Conservation (phyloP, 92 coral and sea anemone species). For the Meandrina meandrites region DNA sequence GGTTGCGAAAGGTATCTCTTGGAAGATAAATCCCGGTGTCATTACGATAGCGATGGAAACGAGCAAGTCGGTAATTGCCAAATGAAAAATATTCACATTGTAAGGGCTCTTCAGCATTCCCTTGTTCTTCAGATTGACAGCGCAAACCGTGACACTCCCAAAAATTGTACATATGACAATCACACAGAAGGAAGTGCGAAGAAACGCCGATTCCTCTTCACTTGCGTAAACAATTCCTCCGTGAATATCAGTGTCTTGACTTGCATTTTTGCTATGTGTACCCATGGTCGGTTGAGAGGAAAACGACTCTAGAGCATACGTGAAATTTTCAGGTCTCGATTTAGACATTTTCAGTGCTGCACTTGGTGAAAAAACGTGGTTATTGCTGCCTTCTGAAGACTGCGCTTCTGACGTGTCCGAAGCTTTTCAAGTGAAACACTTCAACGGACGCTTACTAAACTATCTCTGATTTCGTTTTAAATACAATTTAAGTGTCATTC, state of each 20-base stretch:
- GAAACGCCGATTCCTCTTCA: constrained; percentile 9
- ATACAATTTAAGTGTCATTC: background rate
- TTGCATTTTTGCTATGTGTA: background rate
- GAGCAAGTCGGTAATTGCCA: constrained; percentile 58
- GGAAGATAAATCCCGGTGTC: constrained; percentile 68
- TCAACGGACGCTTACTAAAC: background rate
- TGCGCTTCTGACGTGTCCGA: background rate
- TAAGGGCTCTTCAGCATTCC: constrained; percentile 58
- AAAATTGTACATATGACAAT: constrained; percentile 40
- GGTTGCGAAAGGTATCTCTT: constrained; percentile 27
- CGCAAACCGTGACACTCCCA: constrained; percentile 57
- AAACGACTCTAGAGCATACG: background rate
- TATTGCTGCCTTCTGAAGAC: background rate
- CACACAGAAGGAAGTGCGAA: constrained; percentile 36
- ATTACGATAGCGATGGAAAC: constrained; percentile 44
- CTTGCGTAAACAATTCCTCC: background rate
- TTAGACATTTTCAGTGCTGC: constrained; percentile 20
- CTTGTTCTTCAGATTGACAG: constrained; percentile 50
- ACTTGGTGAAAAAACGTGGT: background rate
- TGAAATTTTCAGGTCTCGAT: background rate
- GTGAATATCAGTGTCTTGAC: background rate
- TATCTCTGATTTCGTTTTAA: constrained; percentile 15
- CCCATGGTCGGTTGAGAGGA: background rate
- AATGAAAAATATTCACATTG: constrained; percentile 57
- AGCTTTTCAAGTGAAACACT: background rate